phyloP scores from a whole-genome alignment of 1,140 invertebrate species.

The Drosophila jambulina region DNA sequence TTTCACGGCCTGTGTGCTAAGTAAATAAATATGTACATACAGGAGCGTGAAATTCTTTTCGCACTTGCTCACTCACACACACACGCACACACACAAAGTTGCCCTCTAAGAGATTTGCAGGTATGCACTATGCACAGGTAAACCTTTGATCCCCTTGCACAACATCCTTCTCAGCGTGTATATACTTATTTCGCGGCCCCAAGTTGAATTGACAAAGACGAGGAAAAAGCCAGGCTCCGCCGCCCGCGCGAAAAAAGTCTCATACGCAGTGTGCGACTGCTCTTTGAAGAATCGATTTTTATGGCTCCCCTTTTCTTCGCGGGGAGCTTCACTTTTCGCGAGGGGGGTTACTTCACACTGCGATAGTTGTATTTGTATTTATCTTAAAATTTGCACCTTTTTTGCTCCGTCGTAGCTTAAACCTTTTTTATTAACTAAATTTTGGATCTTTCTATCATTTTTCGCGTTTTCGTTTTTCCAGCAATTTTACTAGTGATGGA shows the following conservation, averaged over 20 bases:
- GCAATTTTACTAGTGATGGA: constrained; percentile 20
- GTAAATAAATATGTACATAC: constrained; percentile 41
- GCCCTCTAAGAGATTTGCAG: constrained; percentile 1
- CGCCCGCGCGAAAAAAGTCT: constrained; percentile 71
- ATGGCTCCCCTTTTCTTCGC: constrained; percentile 67
- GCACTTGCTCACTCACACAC: constrained; percentile 36
- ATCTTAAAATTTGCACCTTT: constrained; percentile 28
- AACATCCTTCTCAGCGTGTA: background rate
- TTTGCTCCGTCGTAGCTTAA: constrained; percentile 47
- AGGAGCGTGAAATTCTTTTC: constrained; percentile 11
- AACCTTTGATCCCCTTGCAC: constrained; percentile 14
- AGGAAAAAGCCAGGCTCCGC: constrained; percentile 52
- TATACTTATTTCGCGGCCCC: constrained; percentile 19
- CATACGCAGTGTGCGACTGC: constrained; percentile 61
- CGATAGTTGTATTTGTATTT: constrained; percentile 2
- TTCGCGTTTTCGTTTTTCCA: constrained; percentile 65
- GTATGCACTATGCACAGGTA: constrained; percentile 36
- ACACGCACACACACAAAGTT: background rate
- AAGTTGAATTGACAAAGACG: constrained; percentile 52
- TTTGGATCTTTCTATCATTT: constrained; percentile 62
- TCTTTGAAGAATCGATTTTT: constrained; percentile 83
- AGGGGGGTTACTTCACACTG: background rate
- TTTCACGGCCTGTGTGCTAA: constrained; percentile 48
- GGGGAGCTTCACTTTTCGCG: constrained; percentile 43
- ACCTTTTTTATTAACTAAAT: constrained; percentile 46